phyloP scores from a whole-genome alignment of 1,140 invertebrate genomes.

The Lucilia sericata region DNA sequence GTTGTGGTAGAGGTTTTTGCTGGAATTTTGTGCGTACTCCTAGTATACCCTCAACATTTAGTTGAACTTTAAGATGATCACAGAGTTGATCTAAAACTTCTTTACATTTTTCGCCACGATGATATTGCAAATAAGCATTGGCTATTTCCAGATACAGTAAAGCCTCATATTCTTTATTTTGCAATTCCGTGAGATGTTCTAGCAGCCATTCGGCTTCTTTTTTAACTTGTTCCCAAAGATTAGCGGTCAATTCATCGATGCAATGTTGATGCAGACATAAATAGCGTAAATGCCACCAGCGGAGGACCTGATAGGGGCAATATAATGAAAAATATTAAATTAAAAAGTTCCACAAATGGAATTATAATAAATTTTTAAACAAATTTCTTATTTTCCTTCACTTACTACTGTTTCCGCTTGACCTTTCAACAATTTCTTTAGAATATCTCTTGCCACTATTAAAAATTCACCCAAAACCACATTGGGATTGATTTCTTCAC shows the following conservation, averaged over 20 bases:
- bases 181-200: constrained; percentile 62
- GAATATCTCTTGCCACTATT: constrained; percentile 75
- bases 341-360: too few relatives aligned
- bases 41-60: constrained; percentile 73
- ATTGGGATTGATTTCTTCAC: constrained; percentile 76
- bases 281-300: constrained; percentile 81
- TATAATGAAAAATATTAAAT: too few relatives aligned
- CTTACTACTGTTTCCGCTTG: constrained; percentile 66
- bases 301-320: too few relatives aligned
- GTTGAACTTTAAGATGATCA: constrained; percentile 73
- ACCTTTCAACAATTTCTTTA: constrained; percentile 69
- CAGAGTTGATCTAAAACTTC: constrained; percentile 76
- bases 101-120: constrained; percentile 77
- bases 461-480: constrained; percentile 75
- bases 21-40: constrained; percentile 94
- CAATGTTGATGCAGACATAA: constrained; percentile 80
- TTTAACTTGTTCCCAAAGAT: constrained; percentile 75
- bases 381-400: constrained; percentile 24
- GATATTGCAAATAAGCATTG: constrained; percentile 81
- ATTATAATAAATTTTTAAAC: too few relatives aligned
- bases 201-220: constrained; percentile 72
- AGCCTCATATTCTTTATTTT: constrained; percentile 71
- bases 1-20: constrained; percentile 81
- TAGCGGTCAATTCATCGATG: constrained; percentile 78
- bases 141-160: constrained; percentile 81